These are phyloP conservation scores for Myodes glareolus DNA, from an alignment of 2,113 vertebrate species.

Conservation along the genomic window DNA sequence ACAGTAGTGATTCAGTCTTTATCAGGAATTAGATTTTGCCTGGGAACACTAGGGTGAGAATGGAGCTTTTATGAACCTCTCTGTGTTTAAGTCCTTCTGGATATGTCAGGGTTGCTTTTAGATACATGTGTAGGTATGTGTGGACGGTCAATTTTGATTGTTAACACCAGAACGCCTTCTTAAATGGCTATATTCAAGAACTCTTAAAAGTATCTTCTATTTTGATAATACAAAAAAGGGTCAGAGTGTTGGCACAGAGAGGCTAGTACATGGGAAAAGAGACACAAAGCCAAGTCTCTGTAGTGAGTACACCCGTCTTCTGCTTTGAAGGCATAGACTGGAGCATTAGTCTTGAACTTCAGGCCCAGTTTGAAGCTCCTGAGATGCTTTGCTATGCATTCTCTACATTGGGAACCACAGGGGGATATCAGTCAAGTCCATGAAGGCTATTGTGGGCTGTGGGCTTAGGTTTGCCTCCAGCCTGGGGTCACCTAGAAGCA, in stretches of 20 bases:
- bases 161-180: conserved; percentile 29
- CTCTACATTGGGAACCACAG: background rate
- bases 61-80: conserved; percentile 1
- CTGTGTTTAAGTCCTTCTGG: background rate
- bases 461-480: background rate
- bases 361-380: background rate
- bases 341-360: background rate
- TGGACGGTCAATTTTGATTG: background rate
- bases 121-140: background rate
- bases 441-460: background rate
- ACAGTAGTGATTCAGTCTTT: background rate
- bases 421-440: background rate
- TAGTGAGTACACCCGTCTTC: background rate
- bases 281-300: background rate
- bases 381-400: background rate
- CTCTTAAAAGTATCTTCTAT: background rate
- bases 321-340: background rate
- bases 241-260: background rate
- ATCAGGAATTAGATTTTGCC: conserved; percentile 44
- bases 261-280: background rate
- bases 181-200: background rate
- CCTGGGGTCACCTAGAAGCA: background rate
- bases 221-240: background rate
- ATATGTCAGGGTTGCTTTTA: background rate
- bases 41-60: background rate